These are phyloP conservation scores for Drosophila peninsularis DNA, from an alignment of 2,888 invertebrate genomes.

Conservation along the genomic window DNA sequence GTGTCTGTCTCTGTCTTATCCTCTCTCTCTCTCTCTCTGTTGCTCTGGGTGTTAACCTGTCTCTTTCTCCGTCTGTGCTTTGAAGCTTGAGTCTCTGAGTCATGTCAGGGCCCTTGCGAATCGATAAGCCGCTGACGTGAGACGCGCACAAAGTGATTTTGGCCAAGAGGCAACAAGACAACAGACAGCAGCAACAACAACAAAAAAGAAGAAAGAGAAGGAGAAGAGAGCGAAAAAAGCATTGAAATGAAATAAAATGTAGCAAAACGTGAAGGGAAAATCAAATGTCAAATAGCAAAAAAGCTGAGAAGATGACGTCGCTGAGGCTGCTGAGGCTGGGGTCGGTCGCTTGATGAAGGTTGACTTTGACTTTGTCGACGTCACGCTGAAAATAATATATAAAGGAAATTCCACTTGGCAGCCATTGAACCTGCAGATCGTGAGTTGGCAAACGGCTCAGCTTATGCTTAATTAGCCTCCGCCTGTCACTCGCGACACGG, in stretches of 20 bases:
- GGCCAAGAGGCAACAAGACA: conserved; percentile 25
- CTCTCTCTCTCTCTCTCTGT: neutral
- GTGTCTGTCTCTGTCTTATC: conserved; percentile 1
- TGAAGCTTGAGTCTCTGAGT: conserved; percentile 65
- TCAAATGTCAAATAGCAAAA: conserved; percentile 77
- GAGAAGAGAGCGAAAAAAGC: conserved; percentile 16
- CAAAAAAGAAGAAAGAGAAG: conserved; percentile 20
- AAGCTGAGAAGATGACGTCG: conserved; percentile 68
- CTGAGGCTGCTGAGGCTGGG: conserved; percentile 5
- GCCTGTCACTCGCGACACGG: conserved; percentile 34
- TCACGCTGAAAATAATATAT: conserved; percentile 64
- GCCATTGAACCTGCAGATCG: conserved; percentile 68
- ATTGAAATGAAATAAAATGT: conserved; percentile 14
- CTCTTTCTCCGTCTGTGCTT: conserved; percentile 6
- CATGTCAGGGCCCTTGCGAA: conserved; percentile 63
- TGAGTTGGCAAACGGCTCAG: conserved; percentile 52
- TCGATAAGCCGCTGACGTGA: conserved; percentile 72
- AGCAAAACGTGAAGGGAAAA: conserved; percentile 51
- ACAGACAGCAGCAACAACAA: conserved; percentile 28
- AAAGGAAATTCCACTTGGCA: conserved; percentile 71
- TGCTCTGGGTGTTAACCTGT: neutral
- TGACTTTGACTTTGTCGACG: conserved; percentile 65
- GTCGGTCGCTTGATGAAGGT: conserved; percentile 62
- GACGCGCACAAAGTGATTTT: conserved; percentile 40
- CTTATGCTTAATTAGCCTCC: conserved; percentile 41